Conservation (phyloP, 2,113 vertebrate genomes). For the Sander lucioperca region DNA sequence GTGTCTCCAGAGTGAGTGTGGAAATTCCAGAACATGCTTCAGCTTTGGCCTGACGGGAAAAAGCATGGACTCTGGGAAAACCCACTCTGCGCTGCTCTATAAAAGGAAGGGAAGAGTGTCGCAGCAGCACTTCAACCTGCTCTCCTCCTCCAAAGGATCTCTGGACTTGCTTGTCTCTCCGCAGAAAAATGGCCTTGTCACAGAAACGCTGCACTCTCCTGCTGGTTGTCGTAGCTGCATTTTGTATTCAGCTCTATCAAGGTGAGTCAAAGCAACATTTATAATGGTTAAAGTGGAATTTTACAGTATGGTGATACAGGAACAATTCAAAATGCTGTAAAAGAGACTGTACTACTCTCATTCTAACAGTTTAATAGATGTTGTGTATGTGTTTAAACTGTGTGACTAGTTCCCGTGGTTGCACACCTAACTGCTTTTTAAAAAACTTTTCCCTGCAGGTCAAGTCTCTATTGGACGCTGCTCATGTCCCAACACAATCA, state of each 20-base stretch:
- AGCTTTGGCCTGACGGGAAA: conserved; percentile 75
- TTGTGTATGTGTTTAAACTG: neutral
- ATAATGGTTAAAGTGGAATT: neutral
- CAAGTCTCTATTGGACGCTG: conserved; percentile 68
- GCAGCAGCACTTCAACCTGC: conserved; percentile 10
- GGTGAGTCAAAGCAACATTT: conserved; percentile 60
- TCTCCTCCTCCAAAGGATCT: conserved; percentile 21
- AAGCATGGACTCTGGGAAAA: conserved; percentile 52
- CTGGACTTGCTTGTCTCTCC: neutral
- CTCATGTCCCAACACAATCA: conserved; percentile 34
- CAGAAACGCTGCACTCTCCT: conserved; percentile 44
- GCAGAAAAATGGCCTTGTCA: conserved; percentile 59
- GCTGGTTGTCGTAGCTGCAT: conserved; percentile 55
- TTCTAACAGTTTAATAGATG: neutral
- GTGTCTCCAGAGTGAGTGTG: conserved; percentile 32
- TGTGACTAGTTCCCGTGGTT: neutral
- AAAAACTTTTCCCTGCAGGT: conserved; percentile 53
- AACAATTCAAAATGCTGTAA: neutral
- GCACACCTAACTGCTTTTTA: neutral
- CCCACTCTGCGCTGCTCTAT: conserved; percentile 45
- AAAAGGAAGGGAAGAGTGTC: conserved; percentile 52
- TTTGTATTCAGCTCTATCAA: conserved; percentile 62
- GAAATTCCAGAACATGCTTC: conserved; percentile 68
- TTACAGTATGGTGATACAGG: neutral
- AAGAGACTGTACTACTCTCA: neutral